These are phyloP conservation scores for Dorcus hopei DNA, from an alignment of 2,888 invertebrate genomes.

Conservation along the genomic window DNA sequence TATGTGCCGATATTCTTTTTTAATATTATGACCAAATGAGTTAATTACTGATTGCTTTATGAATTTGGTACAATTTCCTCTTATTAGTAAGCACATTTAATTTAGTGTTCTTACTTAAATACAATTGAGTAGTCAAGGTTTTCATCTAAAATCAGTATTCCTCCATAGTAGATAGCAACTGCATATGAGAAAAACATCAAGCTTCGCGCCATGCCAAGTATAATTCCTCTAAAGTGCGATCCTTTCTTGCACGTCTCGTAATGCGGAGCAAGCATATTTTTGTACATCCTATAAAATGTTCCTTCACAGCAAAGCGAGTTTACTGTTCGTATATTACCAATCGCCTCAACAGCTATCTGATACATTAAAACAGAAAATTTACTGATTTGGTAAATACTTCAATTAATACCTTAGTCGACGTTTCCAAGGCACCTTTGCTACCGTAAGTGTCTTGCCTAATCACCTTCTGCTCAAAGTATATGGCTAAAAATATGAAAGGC, in stretches of 20 bases:
- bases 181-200: slow-evolving; percentile 55
- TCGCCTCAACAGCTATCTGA: slow-evolving; percentile 67
- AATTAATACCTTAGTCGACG: slow-evolving; percentile 15
- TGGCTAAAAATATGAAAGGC: slow-evolving; percentile 25
- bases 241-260: slow-evolving; percentile 54
- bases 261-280: slow-evolving; percentile 56
- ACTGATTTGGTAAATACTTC: background rate
- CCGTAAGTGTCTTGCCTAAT: slow-evolving; percentile 10
- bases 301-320: slow-evolving; percentile 66
- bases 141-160: slow-evolving; percentile 62
- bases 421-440: slow-evolving; percentile 7
- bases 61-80: too few relatives aligned
- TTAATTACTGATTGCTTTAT: too few relatives aligned
- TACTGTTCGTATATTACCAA: slow-evolving; percentile 69
- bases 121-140: slow-evolving; percentile 58
- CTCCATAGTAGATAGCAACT: slow-evolving; percentile 64
- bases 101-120: slow-evolving; percentile 61
- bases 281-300: slow-evolving; percentile 60
- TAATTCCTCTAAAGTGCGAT: slow-evolving; percentile 62
- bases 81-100: background rate
- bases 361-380: slow-evolving; percentile 9
- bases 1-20: too few relatives aligned
- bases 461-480: slow-evolving; percentile 25
- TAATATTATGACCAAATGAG: too few relatives aligned
- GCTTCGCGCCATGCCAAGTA: slow-evolving; percentile 65